These are phyloP conservation scores for Stenchaetothrips biformis DNA, from an alignment of 2,888 invertebrate genomes.

Conservation along the genomic window DNA sequence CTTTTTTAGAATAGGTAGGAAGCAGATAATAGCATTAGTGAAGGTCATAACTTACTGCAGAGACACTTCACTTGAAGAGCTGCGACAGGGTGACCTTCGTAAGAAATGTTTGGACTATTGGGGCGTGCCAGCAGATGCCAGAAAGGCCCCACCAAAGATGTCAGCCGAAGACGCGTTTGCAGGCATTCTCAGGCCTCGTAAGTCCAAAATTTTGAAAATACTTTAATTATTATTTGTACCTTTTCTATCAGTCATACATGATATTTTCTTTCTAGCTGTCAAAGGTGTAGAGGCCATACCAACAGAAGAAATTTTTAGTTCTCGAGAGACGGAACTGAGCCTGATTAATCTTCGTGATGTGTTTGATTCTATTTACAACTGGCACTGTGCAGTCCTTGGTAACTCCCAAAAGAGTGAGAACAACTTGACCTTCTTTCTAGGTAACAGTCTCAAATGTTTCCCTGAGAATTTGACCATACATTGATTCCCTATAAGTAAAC, in stretches of 20 bases:
- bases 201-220: conserved; percentile 18
- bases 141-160: conserved; percentile 47
- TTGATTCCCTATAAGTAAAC: conserved; percentile 20
- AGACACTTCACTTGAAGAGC: conserved; percentile 64
- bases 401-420: conserved; percentile 39
- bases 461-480: conserved; percentile 29
- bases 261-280: conserved; percentile 26
- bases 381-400: conserved; percentile 57
- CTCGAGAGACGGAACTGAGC: conserved; percentile 26
- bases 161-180: conserved; percentile 37
- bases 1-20: conserved; percentile 56
- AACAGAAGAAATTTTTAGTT: neutral
- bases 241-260: conserved; percentile 3
- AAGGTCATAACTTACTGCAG: conserved; percentile 81
- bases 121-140: conserved; percentile 57
- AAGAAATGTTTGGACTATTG: conserved; percentile 68
- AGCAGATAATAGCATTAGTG: conserved; percentile 69
- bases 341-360: conserved; percentile 37
- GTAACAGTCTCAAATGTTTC: conserved; percentile 46
- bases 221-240: neutral
- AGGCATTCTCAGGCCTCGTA: conserved; percentile 27
- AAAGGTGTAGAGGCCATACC: conserved; percentile 20
- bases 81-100: conserved; percentile 65
- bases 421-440: conserved; percentile 58
- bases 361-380: conserved; percentile 54